Conservation (phyloP, 2,113 vertebrate species). For the Romanogobio albipinnatus region DNA sequence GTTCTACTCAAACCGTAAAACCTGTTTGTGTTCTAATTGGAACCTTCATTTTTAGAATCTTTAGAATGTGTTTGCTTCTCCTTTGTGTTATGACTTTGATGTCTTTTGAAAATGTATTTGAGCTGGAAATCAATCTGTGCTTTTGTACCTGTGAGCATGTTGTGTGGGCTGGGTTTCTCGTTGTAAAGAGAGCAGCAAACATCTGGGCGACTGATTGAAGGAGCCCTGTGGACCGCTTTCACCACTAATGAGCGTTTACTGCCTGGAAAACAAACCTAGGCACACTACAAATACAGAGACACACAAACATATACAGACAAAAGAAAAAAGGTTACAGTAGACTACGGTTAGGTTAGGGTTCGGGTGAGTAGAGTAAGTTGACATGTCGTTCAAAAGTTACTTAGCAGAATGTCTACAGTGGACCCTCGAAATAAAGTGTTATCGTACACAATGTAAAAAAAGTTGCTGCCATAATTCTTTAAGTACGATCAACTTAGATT, state of each 20-base stretch:
- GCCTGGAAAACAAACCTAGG: slow-evolving; percentile 42
- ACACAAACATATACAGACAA: neutral
- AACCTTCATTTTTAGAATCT: slow-evolving; percentile 9
- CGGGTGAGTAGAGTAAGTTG: too few relatives aligned
- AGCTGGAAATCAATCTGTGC: neutral
- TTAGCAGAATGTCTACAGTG: too few relatives aligned
- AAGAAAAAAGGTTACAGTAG: too few relatives aligned
- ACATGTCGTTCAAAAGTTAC: too few relatives aligned
- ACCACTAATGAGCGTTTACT: slow-evolving; percentile 42
- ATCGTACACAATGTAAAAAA: too few relatives aligned
- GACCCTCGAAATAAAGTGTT: too few relatives aligned
- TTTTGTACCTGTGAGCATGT: slow-evolving; percentile 21
- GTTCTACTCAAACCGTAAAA: neutral
- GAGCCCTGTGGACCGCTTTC: slow-evolving; percentile 11
- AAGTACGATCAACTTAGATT: too few relatives aligned
- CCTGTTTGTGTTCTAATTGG: neutral
- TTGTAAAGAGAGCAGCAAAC: slow-evolving; percentile 13
- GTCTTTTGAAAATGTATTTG: neutral
- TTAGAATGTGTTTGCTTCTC: neutral
- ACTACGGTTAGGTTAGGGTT: too few relatives aligned
- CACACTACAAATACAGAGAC: neutral
- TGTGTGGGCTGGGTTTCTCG: neutral
- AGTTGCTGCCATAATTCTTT: too few relatives aligned
- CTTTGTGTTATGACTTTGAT: neutral
- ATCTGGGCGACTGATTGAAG: slow-evolving; percentile 22